Evolutionary conservation across 2,888 invertebrate genomes (phyloP), one percentile per base, ranked within the genome.

Genomic region (Patella ulyssiponensis): DNA sequence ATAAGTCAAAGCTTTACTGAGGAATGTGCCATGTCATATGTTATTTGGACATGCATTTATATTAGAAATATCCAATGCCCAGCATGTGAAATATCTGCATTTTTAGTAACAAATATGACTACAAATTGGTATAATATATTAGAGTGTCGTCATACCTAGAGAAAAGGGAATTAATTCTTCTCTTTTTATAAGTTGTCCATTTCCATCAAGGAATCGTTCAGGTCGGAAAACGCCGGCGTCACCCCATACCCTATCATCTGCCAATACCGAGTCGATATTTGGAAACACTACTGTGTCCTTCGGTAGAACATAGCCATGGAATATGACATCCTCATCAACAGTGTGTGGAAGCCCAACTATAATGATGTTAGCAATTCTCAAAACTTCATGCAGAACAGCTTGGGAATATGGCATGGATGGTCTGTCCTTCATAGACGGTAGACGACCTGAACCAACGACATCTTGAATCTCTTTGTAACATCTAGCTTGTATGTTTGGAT

Each of bases 401-500:
- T 89, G 86, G 51, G 85, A 79, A 75, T 86, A 86, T 1, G 83
- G 82, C 58, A 87, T 64, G 12, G 80, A 44, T 1, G 79, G 52
- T 69, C 79, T 82, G 75, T 88, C 85, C 4, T 71, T 73, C 51
- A 84, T 74, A 12, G 79, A 76, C 1, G 87, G 86, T 4, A 80
- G 75, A 7, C 82, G 77, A 14, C 80, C 75, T 11, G 71, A 69
- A 71, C 91, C 91, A 73, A 93, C 90, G 71, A 92, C 89, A 7
- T 84, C 81, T 44, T 83, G 77, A 20, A 88, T 81, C 54, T 87
- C 85, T 52, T 73, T 69, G 58, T 80, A 82, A 71, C 84, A 80
- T 52, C 77, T 82, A 4, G 78, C 75, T 54, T 83, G 82, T 1
- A 85, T 94, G 15, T 96, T 93, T 58, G 95, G 95, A 88, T 97